Evolutionary conservation across 2,113 vertebrate genomes (phyloP).

Genomic region (Arenaria interpres): DNA sequence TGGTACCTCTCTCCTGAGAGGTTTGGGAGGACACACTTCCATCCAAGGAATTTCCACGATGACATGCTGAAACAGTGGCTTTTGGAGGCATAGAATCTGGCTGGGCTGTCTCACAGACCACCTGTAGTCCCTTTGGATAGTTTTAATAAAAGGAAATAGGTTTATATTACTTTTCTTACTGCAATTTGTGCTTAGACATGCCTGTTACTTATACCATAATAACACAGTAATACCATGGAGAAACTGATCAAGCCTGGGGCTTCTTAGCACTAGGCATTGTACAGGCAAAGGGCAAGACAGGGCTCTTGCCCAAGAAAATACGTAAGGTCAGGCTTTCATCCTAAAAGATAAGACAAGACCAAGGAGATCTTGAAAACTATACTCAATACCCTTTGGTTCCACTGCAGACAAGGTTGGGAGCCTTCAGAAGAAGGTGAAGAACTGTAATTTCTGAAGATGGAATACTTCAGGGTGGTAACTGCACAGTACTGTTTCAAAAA

Average conservation of each 20-base stretch:
- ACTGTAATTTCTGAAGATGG: not conserved
- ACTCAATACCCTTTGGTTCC: not conserved
- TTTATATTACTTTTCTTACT: not conserved
- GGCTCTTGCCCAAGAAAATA: not conserved
- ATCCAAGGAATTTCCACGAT: conserved; percentile 91
- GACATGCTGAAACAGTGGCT: conserved; percentile 85
- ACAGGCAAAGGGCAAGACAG: not conserved
- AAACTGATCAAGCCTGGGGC: not conserved
- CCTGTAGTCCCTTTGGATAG: conserved; percentile 85
- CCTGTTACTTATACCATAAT: not conserved
- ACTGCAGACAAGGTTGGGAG: not conserved
- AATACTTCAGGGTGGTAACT: not conserved
- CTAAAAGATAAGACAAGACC: not conserved
- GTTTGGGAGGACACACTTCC: conserved; percentile 88
- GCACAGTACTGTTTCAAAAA: not conserved
- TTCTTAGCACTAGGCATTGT: not conserved
- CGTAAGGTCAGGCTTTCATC: not conserved
- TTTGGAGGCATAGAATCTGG: conserved; percentile 83
- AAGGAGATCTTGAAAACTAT: not conserved
- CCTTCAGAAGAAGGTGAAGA: not conserved
- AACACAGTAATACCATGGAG: not conserved
- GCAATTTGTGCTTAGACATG: not conserved
- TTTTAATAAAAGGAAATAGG: not conserved
- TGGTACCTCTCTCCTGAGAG: conserved; percentile 79
- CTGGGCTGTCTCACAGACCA: conserved; percentile 88